phyloP scores from a whole-genome alignment of 23 tunicate species.

The Styela clava region DNA sequence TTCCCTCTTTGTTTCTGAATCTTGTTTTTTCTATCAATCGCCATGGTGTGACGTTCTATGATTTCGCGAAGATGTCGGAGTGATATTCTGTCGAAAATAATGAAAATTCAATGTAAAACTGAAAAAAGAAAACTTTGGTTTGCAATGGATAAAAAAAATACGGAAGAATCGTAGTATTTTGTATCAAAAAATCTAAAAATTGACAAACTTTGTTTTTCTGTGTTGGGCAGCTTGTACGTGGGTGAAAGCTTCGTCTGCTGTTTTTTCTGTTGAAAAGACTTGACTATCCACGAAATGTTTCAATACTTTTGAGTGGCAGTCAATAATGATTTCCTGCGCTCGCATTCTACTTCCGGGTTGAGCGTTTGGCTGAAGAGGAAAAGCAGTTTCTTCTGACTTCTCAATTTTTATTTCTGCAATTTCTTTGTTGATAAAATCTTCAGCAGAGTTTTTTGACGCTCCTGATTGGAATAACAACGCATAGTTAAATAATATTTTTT shows the following conservation, averaged over 20 bases:
- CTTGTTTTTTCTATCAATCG: not conserved
- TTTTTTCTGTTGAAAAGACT: not conserved
- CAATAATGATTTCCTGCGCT: not conserved
- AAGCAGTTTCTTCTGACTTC: not conserved
- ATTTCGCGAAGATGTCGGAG: not conserved
- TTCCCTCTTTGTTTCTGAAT: not conserved
- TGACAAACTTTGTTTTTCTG: not conserved
- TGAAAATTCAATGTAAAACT: too few species aligned
- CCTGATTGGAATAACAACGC: too few species aligned
- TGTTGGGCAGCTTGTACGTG: not conserved
- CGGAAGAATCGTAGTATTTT: too few species aligned
- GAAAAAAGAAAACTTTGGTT: too few species aligned
- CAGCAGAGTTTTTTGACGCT: not conserved
- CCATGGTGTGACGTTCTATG: not conserved
- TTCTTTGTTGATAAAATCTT: not conserved
- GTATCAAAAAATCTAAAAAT: too few species aligned
- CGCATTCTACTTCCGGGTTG: not conserved
- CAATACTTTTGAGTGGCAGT: not conserved
- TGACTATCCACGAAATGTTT: not conserved
- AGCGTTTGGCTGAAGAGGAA: not conserved
- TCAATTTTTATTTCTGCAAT: not conserved
- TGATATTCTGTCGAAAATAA: slow-evolving; percentile 1
- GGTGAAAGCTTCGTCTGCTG: not conserved
- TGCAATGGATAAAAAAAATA: too few species aligned
- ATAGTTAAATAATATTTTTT: too few species aligned